Percentiles rank a stretch among this genome's conserved stretches.
Evolutionary conservation across 2,797 vertebrate genomes (phyloP).

Genomic region (Oreochromis grahami): DNA sequence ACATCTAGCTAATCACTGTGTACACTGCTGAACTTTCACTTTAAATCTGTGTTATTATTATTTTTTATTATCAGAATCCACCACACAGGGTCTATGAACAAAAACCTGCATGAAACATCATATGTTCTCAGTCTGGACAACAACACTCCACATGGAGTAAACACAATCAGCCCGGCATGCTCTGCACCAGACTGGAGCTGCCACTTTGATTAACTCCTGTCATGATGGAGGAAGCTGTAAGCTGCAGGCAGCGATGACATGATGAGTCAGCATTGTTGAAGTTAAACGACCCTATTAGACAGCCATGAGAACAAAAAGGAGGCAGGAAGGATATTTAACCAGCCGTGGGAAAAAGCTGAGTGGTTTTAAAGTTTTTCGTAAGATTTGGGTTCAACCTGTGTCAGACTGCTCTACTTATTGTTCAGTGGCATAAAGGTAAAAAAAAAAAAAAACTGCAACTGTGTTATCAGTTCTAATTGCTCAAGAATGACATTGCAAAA

Average conservation of each 20-base stretch:
- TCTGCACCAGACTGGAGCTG: background rate
- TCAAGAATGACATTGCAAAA: too few relatives aligned
- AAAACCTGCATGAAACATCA: background rate
- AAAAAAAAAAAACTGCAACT: background rate
- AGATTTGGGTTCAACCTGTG: background rate
- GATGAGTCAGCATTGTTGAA: slow-evolving; percentile 28
- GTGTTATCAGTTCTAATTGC: background rate
- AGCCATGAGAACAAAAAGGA: slow-evolving; percentile 1
- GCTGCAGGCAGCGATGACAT: slow-evolving; percentile 47
- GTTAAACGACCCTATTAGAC: background rate
- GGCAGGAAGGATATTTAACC: background rate
- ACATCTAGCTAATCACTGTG: background rate
- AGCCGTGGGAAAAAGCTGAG: slow-evolving; percentile 16
- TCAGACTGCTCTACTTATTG: background rate
- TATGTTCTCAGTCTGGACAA: background rate
- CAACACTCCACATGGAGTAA: background rate
- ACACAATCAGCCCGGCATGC: background rate
- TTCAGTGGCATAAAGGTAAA: background rate
- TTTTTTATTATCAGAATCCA: background rate
- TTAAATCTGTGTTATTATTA: background rate
- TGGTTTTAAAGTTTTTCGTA: background rate
- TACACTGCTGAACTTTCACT: background rate
- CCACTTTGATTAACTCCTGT: background rate
- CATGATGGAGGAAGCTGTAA: slow-evolving; percentile 54
- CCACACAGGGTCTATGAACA: background rate